Base-by-base conservation (phyloP, 2,888 invertebrate genomes). In the Drosophila phalerata region DNA sequence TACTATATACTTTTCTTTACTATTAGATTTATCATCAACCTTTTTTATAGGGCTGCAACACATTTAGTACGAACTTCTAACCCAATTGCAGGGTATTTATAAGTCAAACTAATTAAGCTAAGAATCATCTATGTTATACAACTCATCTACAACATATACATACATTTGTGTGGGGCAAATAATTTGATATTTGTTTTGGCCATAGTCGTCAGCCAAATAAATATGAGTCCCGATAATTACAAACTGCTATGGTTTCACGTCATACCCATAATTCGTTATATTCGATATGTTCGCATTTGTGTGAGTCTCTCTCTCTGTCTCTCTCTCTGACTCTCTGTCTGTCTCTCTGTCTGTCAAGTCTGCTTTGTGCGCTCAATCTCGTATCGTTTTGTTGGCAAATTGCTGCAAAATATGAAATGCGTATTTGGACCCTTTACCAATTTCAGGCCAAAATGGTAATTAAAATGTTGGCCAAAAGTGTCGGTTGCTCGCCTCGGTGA, bases 391-490 rank as follows among this genome's bases (percentile, higher is more conserved):
- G 58, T 56, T 68, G 60, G 55, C 67, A 84, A 81, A 84, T 86
- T 77, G 78, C 75, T 63, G 78, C 57, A 38, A 84, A 75, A 75
- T 82, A 70, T 86, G 62, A 72, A 86, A 81, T 69, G 69, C 69
- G 45, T 57, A 64, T 77, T 69, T 73, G 47, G 47, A 42, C 45
- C 40, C 32, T 37, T 37, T 45, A 17, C 34, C 56, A 55, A 55
- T 55, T 15, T 30, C 61, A 43, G 42, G 51, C 69, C 66, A 40
- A 53, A 70, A 83, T 82, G 84, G 86, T 82, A 86, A 82, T 82
- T 82, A 82, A 82, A 85, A 86, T 73, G 74, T 68, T 74, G 73
- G 82, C 79, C 82, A 69, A 85, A 81, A 81, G 79, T 73, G 70
- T 76, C 62, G 87, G 79, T 66, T 66, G 76, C 55, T 58, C 58